A percentile compares a stretch with the other conserved stretches of the same genome.
These are phyloP conservation scores for Oplegnathus fasciatus DNA, from an alignment of 2,113 vertebrate genomes.

Conservation along the genomic window DNA sequence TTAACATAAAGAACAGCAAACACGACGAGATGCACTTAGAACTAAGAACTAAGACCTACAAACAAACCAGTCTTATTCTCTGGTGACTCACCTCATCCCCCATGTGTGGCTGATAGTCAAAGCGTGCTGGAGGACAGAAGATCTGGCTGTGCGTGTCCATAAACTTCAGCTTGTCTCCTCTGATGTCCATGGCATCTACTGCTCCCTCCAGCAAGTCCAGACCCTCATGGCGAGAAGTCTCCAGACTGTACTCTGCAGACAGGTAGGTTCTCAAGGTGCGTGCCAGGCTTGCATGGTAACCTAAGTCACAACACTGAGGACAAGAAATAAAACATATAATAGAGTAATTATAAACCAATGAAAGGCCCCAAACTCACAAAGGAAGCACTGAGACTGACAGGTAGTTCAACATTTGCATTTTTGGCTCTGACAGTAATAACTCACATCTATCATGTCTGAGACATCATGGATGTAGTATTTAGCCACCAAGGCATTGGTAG, in stretches of 20 bases:
- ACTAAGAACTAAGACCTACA: background rate
- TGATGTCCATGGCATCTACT: slow-evolving; percentile 93
- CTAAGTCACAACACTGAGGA: slow-evolving; percentile 94
- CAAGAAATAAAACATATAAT: slow-evolving; percentile 2
- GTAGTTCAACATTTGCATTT: background rate
- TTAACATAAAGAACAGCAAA: slow-evolving; percentile 16
- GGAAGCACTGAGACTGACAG: background rate
- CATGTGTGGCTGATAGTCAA: slow-evolving; percentile 99
- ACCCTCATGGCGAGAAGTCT: slow-evolving; percentile 96
- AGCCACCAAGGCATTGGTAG: slow-evolving; percentile 95
- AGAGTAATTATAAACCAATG: background rate
- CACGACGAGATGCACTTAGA: background rate
- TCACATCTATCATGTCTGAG: slow-evolving; percentile 97
- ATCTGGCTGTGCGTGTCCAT: slow-evolving; percentile 98
- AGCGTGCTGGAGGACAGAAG: slow-evolving; percentile 97
- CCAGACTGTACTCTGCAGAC: slow-evolving; percentile 97
- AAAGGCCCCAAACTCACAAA: background rate
- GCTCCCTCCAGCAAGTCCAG: slow-evolving; percentile 94
- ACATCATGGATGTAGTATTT: slow-evolving; percentile 99
- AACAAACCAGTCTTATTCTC: background rate
- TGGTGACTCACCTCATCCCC: slow-evolving; percentile 91
- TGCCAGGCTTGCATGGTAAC: slow-evolving; percentile 95
- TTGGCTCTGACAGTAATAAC: slow-evolving; percentile 61
- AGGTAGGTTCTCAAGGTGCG: slow-evolving; percentile 97
- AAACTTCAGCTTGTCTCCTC: slow-evolving; percentile 96